Evolutionary conservation across 53 echinoderm and acorn worm species (phyloP), one percentile per base, ranked within the genome.

Genomic region (Zoroaster sp.): DNA sequence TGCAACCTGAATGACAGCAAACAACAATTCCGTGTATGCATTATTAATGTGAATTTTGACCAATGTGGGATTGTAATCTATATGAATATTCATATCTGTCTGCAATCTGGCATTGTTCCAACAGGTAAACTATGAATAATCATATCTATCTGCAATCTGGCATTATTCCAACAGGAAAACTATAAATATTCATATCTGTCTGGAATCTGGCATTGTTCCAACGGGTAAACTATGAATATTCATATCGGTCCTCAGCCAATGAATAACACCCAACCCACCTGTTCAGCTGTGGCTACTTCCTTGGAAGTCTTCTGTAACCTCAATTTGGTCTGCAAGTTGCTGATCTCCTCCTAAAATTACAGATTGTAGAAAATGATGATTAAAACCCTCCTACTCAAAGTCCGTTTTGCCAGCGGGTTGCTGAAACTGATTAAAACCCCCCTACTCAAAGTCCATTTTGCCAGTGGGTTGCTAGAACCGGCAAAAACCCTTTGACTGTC

Each of bases 221-320:
- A 69, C 14, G 3, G 4, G 9, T 13, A 69, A 20, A 69, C 3
- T 35, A 76, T 14, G 9, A 31, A 51, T 41, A 4, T 40, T 39
- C 40, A 73, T n/a, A 73, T 73, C 41, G 37, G 73, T 25, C 41
- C 13, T 2, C 9, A 77, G 47, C 31, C 47, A 37, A 46, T 17
- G 36, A 23, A 21, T 28, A 31, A 7, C 77, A 33, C 37, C 42
- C 4, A 47, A 90, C 91, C 41, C 20, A 99, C 99, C 99, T 99
- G 99, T 92, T 99, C 99, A 5, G 96, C 98, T 35, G 98, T 91
- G 4, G 90, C 94, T 51, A 90, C 92, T 81, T 99, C 96, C 31
- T 91, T 94, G 49, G 94, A 87, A 41, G 96, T 80, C 53, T 99
- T 99, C 93, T 99, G 96, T 31, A 93, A 92, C 75, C 96, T 92